Base-by-base conservation (phyloP, 2,113 vertebrate species). In the Myodes glareolus region DNA sequence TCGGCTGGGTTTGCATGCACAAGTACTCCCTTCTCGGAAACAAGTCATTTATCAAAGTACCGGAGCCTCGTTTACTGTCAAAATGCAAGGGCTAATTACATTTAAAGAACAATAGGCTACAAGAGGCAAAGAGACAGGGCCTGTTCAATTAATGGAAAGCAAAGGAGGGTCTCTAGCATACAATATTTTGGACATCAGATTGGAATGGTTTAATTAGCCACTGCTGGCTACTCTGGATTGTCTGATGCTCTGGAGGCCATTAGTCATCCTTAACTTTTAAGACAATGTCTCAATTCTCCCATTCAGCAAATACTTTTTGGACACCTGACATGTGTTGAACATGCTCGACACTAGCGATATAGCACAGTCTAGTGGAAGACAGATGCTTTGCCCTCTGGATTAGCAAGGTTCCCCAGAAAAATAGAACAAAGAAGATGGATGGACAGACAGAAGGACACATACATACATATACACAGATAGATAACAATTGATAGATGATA, bases 21-120 rank as follows among this genome's bases (percentile, higher is more conserved):
- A 97, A 98, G 97, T 95, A 96, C 94, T 97, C 96, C 67, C 94
- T 97, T 97, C 90, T 95, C 97, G 98, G 98, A 97, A 98, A 98
- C 84, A 98, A 98, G 97, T 88, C 91, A 98, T 98, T 98, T 97
- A 98, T 98, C 98, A 98, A 98, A 98, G 97, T 42, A 94, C 76
- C 88, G 58, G 93, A 97, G 96, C 94, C 97, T 96, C 72, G 70
- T 97, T 97, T 90, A 98, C 98, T 99, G 98, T 98, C 98, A 98
- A 98, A 98, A 98, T 63, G 91, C 95, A 97, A 96, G 85, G 92
- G 95, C 98, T 98, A 98, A 98, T 98, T 98, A 98, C 95, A 96
- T 52, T 90, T 95, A 94, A 96, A 98, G 98, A 98, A 98, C 97
- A 98, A 98, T 98, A 97, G 92, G 45, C 95, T 98, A 96, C 76